These are phyloP conservation scores for Argyresthia albistria DNA, from an alignment of 2,888 invertebrate species.

Conservation along the genomic window DNA sequence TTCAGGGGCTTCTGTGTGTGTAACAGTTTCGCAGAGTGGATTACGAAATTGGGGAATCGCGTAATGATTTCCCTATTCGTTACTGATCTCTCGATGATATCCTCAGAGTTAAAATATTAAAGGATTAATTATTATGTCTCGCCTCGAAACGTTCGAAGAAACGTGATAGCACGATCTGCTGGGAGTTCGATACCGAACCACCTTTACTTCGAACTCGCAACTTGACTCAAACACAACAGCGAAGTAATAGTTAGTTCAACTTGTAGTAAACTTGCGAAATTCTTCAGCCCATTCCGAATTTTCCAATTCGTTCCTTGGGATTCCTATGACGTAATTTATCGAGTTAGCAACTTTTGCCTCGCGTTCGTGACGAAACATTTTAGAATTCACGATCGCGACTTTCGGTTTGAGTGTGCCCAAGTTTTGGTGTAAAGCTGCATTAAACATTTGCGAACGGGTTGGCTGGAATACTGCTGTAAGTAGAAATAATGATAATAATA, in stretches of 20 bases:
- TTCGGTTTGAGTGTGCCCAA: conserved; percentile 31
- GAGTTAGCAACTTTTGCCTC: conserved; percentile 25
- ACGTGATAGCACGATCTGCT: no score
- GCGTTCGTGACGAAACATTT: conserved; percentile 36
- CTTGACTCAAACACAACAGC: background rate
- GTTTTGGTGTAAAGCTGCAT: conserved; percentile 43
- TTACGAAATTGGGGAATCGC: no score
- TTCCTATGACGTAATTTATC: conserved; percentile 36
- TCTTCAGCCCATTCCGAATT: conserved; percentile 16
- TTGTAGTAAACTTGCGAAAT: conserved; percentile 13
- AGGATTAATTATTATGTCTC: no score
- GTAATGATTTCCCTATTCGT: no score
- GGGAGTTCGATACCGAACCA: no score
- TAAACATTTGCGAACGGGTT: conserved; percentile 10
- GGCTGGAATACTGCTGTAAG: background rate
- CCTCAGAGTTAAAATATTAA: no score
- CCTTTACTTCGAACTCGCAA: background rate
- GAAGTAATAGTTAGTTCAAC: background rate
- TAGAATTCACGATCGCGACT: conserved; percentile 17
- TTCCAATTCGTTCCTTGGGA: conserved; percentile 11
- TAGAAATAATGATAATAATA: background rate
- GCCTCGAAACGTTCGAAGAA: no score
- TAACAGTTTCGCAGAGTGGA: no score
- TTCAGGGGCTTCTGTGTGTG: no score
- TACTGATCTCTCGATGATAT: no score